phyloP scores from a whole-genome alignment of 2,888 invertebrate genomes.

The Tuberolachnus salignus region DNA sequence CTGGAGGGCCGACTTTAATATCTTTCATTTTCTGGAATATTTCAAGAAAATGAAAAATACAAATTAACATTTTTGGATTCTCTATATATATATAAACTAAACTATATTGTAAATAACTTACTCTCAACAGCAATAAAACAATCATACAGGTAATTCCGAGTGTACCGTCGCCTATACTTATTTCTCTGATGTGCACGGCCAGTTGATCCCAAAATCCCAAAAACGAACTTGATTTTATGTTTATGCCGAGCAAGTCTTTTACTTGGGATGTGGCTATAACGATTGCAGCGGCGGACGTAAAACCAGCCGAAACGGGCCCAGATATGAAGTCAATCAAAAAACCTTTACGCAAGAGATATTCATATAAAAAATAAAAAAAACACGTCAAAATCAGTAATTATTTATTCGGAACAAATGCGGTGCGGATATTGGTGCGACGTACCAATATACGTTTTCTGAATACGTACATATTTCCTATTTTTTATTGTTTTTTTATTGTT shows the following conservation, averaged over 20 bases:
- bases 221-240: conserved; percentile 74
- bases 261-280: conserved; percentile 82
- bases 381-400: too few species aligned
- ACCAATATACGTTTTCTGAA: too few species aligned
- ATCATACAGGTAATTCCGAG: conserved; percentile 75
- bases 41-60: neutral
- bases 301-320: conserved; percentile 80
- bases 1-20: conserved; percentile 65
- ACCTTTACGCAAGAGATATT: conserved; percentile 65
- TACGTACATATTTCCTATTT: too few species aligned
- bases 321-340: conserved; percentile 84
- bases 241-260: conserved; percentile 75
- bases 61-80: too few species aligned
- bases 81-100: too few species aligned
- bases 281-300: conserved; percentile 82
- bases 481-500: too few species aligned
- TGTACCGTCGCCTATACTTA: conserved; percentile 73
- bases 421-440: too few species aligned
- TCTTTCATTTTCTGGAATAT: conserved; percentile 74
- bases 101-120: too few species aligned
- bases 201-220: conserved; percentile 74
- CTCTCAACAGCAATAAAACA: conserved; percentile 73
- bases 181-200: conserved; percentile 74
- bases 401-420: too few species aligned
- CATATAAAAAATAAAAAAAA: too few species aligned